Percentiles rank a stretch among this genome's conserved stretches.
Conservation (phyloP, 2,888 invertebrate species). For the Cantharis rufa region DNA sequence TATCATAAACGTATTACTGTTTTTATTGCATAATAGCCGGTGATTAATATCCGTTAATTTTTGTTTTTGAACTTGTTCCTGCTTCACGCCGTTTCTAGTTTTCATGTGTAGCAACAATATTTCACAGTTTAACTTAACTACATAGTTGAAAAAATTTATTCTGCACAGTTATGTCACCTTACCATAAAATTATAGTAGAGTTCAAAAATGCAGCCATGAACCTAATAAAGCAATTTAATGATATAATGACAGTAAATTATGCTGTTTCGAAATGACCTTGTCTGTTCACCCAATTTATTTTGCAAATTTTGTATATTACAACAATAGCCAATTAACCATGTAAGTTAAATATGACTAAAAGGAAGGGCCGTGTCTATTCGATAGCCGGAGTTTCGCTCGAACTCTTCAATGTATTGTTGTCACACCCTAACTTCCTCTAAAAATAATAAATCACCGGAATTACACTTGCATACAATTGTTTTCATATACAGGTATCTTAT, state of each 20-base stretch:
- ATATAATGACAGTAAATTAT: neutral
- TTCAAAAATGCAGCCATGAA: neutral
- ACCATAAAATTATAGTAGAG: neutral
- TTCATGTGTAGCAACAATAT: neutral
- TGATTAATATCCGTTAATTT: neutral
- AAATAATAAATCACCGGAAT: conserved; percentile 17
- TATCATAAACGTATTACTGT: neutral
- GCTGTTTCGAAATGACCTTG: neutral
- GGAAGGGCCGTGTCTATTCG: neutral
- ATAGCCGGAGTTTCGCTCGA: conserved; percentile 11
- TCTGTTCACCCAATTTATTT: neutral
- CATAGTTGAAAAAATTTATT: neutral
- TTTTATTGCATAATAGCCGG: neutral
- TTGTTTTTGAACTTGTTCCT: neutral
- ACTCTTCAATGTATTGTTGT: conserved; percentile 16
- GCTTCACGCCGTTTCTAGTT: neutral
- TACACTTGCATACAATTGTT: conserved; percentile 14
- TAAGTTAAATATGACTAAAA: neutral
- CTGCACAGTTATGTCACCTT: neutral
- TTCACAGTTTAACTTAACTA: neutral
- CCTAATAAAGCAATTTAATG: neutral
- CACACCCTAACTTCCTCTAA: conserved; percentile 19
- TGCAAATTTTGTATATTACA: neutral
- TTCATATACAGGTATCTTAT: neutral
- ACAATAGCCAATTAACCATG: neutral